Evolutionary conservation across 1,140 invertebrate species (phyloP), one percentile per base, ranked within the genome.

Genomic region (Drosophila tsacasi): DNA sequence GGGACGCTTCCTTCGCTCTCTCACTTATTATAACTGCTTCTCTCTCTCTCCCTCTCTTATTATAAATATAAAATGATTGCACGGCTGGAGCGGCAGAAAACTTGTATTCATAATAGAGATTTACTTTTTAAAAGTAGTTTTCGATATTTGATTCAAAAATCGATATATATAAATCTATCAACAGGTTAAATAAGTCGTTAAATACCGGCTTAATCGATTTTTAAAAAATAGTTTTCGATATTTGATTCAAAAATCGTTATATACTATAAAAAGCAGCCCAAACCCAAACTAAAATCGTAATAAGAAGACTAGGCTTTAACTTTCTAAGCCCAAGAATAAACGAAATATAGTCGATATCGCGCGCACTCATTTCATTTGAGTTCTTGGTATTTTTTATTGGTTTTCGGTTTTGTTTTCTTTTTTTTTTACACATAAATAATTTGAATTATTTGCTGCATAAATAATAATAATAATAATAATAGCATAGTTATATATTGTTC

Each of bases 401-500:
- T 49, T 66, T 76, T 66, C 40, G 50, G 76, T 64, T 62, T 49
- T 25, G 46, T 49, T 75, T 58, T 42, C 27, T 63, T 65, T 13
- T 60, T 13, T 60, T 76, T 83, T 64, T 83, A 74, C 77, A 89
- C 84, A 87, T 80, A 86, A 87, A 86, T 83, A 87, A 74, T 79
- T 83, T 46, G 42, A 83, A 77, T 82, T 86, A 80, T 77, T 76
- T 80, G 60, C 64, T 76, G 83, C 80, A 89, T 87, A 87, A 87
- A 80, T 89, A 81, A 82, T 75, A 78, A 72, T 81, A 76, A 72
- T 83, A 84, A 74, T 83, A 89, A 76, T 83, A 80, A 74, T 83
- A 89, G 77, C 73, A 50, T 81, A 81, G 65, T 63, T 35, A 60
- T 55, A 58, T 58, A 71, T 65, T 50, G 19, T 59, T 80, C 66